Conservation (phyloP, 2,113 vertebrate genomes). For the Xerus inauris region DNA sequence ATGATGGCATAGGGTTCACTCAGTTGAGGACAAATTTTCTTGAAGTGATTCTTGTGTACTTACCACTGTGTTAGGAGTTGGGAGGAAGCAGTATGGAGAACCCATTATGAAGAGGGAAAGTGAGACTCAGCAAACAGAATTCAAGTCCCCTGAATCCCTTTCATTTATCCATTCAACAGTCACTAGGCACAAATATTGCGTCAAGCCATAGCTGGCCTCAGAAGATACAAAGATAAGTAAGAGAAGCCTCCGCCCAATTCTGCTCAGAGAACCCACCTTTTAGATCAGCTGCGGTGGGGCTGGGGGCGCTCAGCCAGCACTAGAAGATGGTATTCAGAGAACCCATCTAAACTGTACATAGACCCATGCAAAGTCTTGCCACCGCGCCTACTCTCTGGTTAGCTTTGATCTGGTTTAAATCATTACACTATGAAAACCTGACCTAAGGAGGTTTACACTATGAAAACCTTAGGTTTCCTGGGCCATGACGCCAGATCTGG, state of each 20-base stretch:
- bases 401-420: slow-evolving; percentile 1
- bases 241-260: not conserved
- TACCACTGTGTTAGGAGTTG: not conserved
- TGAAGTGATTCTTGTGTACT: not conserved
- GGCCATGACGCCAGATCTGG: no score
- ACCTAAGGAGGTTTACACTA: not conserved
- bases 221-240: not conserved
- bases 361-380: not conserved
- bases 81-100: not conserved
- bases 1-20: not conserved
- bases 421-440: not conserved
- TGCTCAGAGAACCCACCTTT: not conserved
- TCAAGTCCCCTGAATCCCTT: not conserved
- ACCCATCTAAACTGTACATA: not conserved
- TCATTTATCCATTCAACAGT: not conserved
- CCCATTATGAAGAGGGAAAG: not conserved
- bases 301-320: not conserved
- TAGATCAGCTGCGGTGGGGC: not conserved
- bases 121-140: not conserved
- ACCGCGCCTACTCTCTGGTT: not conserved
- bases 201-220: not conserved
- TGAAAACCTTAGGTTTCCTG: no score
- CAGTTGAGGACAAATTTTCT: not conserved
- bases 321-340: not conserved
- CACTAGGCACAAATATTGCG: not conserved